phyloP scores from a whole-genome alignment of 2,888 invertebrate species.

The Andrena chrysosceles region DNA sequence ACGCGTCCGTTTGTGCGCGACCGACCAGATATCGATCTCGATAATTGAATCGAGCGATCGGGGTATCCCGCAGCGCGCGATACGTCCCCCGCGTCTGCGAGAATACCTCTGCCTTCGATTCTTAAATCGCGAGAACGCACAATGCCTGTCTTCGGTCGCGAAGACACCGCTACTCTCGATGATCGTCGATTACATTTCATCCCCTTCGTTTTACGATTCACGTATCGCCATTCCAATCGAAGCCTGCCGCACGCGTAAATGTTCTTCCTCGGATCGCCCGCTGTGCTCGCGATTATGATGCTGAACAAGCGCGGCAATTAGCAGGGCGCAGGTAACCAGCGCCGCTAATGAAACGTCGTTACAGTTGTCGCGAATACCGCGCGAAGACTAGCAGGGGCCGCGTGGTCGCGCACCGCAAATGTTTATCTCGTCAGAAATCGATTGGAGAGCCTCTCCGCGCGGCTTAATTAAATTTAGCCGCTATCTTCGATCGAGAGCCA shows the following conservation, averaged over 20 bases:
- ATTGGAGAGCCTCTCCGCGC: conserved; percentile 44
- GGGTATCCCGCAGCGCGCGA: conserved; percentile 71
- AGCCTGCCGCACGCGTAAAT: too few relatives aligned
- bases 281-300: conserved; percentile 18
- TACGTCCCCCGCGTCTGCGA: conserved; percentile 39
- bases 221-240: too few relatives aligned
- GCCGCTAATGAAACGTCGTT: conserved; percentile 33
- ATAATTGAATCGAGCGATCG: conserved; percentile 83
- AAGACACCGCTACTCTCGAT: not conserved
- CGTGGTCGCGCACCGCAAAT: conserved; percentile 33
- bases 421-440: conserved; percentile 61
- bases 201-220: not conserved
- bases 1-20: conserved; percentile 46
- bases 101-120: conserved; percentile 33
- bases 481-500: conserved; percentile 57
- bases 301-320: conserved; percentile 34
- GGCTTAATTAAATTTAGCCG: conserved; percentile 61
- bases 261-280: too few relatives aligned
- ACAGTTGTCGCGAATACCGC: conserved; percentile 43
- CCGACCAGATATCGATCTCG: conserved; percentile 79
- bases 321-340: not conserved
- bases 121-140: conserved; percentile 34
- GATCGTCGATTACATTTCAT: conserved; percentile 11
- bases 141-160: conserved; percentile 6
- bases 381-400: conserved; percentile 45